Percentiles rank a stretch among this genome's conserved stretches.
These are phyloP conservation scores for Eulemur albifrons DNA, from an alignment of 2,797 vertebrate species.

Conservation along the genomic window DNA sequence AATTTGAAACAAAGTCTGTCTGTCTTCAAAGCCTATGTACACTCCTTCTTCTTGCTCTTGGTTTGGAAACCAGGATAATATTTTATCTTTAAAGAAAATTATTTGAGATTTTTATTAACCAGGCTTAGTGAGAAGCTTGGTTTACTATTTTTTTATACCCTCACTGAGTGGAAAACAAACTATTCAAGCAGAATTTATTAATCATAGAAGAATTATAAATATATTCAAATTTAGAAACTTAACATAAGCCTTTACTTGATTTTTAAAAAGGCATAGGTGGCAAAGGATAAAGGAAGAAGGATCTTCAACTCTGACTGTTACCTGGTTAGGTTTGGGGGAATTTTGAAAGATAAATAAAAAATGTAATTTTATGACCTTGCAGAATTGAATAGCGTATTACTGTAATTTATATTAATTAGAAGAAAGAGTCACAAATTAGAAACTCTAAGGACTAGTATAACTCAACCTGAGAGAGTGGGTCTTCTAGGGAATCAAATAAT, in stretches of 20 bases:
- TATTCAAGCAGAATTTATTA: neutral
- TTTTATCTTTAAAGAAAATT: constrained; percentile 44
- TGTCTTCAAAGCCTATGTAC: constrained; percentile 9
- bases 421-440: constrained; percentile 56
- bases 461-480: neutral
- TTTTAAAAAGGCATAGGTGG: constrained; percentile 24
- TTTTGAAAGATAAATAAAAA: constrained; percentile 48
- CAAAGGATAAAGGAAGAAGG: constrained; percentile 42
- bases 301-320: constrained; percentile 36
- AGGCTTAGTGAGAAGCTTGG: constrained; percentile 33
- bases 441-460: constrained; percentile 27
- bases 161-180: constrained; percentile 18
- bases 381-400: constrained; percentile 34
- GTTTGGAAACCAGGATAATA: constrained; percentile 14
- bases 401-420: constrained; percentile 44
- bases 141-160: neutral
- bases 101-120: constrained; percentile 39
- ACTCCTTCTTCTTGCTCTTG: neutral
- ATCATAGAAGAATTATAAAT: constrained; percentile 28
- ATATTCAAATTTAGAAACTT: constrained; percentile 37
- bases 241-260: constrained; percentile 25
- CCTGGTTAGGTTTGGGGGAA: constrained; percentile 24
- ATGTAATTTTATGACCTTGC: neutral
- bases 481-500: constrained; percentile 34
- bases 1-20: neutral